Evolutionary conservation across 1,140 invertebrate species (phyloP).

Genomic region (Listronotus oregonensis): DNA sequence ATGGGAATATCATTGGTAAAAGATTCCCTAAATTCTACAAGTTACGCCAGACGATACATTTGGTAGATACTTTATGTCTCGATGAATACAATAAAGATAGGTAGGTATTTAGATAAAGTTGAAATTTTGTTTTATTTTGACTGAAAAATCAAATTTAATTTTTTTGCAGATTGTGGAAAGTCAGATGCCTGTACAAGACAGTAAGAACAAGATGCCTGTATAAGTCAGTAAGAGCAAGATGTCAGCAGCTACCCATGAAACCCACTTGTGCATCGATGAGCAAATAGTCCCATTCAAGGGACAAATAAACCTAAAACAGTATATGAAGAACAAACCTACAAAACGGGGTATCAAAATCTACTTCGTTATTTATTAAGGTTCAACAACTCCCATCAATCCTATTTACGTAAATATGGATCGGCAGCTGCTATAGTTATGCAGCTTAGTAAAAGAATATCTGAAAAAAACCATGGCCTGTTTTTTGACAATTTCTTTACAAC

Average conservation of each 20-base stretch:
- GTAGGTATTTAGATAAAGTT: not conserved
- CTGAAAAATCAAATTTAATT: not conserved
- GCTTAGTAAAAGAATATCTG: too few relatives aligned
- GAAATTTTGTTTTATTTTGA: not conserved
- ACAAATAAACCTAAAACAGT: not conserved
- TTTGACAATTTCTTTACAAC: too few relatives aligned
- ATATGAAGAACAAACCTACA: not conserved
- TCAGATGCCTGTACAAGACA: not conserved
- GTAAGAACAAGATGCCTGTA: slow-evolving; percentile 1
- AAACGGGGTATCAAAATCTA: slow-evolving; percentile 1
- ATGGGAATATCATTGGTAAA: too few relatives aligned
- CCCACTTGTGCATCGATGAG: not conserved
- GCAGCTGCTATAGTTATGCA: too few relatives aligned
- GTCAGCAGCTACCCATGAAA: not conserved
- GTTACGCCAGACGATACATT: not conserved
- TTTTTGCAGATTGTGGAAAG: not conserved
- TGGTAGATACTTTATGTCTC: not conserved
- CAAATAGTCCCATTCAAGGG: slow-evolving; percentile 1
- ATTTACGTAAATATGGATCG: not conserved
- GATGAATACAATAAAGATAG: not conserved
- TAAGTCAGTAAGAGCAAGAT: not conserved
- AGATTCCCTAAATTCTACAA: too few relatives aligned
- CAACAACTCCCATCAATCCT: not conserved
- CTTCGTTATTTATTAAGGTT: not conserved
- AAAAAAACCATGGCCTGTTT: too few relatives aligned